Conservation (phyloP, 2,113 vertebrate genomes). For the Pavo muticus region DNA sequence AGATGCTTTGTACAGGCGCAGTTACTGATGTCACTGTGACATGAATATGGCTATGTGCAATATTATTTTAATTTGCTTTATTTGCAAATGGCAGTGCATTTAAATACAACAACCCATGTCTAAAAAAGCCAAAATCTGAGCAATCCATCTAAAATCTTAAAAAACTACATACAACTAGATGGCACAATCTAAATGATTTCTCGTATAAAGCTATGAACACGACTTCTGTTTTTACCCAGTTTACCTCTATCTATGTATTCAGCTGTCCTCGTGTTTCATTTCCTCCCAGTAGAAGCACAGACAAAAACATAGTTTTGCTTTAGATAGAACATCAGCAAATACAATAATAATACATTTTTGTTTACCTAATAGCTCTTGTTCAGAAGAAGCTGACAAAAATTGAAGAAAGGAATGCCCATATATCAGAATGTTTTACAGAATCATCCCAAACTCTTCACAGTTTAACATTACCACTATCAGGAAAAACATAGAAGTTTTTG, state of each 20-base stretch:
- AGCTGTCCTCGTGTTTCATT: conserved; percentile 48
- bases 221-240: neutral
- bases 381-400: conserved; percentile 60
- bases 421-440: conserved; percentile 70
- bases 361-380: conserved; percentile 68
- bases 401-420: conserved; percentile 59
- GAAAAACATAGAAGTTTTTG: conserved; percentile 65
- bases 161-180: neutral
- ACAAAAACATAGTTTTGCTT: conserved; percentile 56
- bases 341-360: conserved; percentile 48
- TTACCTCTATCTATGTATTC: conserved; percentile 11
- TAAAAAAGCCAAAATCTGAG: neutral
- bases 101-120: neutral
- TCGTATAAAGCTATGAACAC: neutral
- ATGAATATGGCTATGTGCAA: neutral
- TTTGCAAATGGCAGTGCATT: neutral
- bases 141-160: neutral
- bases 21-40: neutral
- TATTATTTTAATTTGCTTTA: neutral
- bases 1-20: neutral
- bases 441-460: conserved; percentile 65
- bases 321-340: conserved; percentile 50
- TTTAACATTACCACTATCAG: conserved; percentile 71
- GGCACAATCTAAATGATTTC: neutral
- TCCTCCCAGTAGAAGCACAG: conserved; percentile 28